Evolutionary conservation across 2,797 vertebrate genomes (phyloP), one percentile per base, ranked within the genome.

Genomic region (Sebastes itinus): DNA sequence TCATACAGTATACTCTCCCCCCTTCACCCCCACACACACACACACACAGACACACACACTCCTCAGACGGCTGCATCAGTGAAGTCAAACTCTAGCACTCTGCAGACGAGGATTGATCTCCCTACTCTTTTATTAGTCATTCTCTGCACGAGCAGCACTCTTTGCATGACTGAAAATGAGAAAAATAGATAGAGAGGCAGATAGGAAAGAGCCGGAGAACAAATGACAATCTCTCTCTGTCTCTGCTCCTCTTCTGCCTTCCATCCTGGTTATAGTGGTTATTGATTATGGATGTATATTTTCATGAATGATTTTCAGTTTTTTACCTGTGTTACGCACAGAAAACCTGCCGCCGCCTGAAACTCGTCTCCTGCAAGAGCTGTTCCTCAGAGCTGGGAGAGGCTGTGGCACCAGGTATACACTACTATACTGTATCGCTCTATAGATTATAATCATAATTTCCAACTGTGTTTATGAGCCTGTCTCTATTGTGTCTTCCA

Each of bases 351-450:
- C 88, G 85, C 82, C 95, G 96, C 93, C 93, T 94, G 88, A 77
- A 89, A 90, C 88, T 89, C 84, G 72, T 98, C 91, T 95, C 96
- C 92, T 99, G 98, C 94, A 95, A 95, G 70, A 97, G 96, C 92
- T 99, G 98, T 87, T 97, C 95, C 49, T 92, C 90, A 18, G 90
- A 90, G 73, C 95, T 99, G 80, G 98, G 97, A 93, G 97, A 99
- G 88, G 92, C 88, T 8, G 5, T 96, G 59, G 93, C 97, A 88
- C 92, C 97, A 97, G 98, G 98, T 99, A 89, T 12, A 10, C 11
- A 22, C 7, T 49, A 49, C 16, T 7, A 42, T 16, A 42, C 18
- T 49, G 0, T 49, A 49, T 30, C 10, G 2, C 25, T 72, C 30
- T 27, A 10, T 9, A 54, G 35, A n/a, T 59, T 60, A 64, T 46